Conservation (phyloP, 30 jellyfish, hydroid and myxozoan species). For the Aurelia aurita region DNA sequence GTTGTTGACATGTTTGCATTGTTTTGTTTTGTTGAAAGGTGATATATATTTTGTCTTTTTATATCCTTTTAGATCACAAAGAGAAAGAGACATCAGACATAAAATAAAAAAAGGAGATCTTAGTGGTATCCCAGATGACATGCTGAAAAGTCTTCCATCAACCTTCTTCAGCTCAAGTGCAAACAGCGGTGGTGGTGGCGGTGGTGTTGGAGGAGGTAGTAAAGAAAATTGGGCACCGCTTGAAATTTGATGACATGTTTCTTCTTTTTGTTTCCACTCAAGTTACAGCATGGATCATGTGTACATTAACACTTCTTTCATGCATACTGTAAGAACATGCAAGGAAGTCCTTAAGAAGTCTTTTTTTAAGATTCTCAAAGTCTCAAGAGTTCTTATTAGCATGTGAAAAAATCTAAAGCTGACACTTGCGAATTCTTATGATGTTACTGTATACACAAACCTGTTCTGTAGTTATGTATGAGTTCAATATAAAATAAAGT, state of each 20-base stretch:
- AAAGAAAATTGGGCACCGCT: conserved; percentile 31
- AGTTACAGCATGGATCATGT: neutral
- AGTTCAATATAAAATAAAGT: too few relatives aligned
- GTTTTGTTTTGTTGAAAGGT: neutral
- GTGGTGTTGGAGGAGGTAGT: neutral
- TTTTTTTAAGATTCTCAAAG: too few relatives aligned
- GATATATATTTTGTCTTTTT: neutral
- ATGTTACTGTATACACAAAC: too few relatives aligned
- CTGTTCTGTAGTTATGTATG: too few relatives aligned
- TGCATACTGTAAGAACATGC: too few relatives aligned
- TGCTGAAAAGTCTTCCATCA: conserved; percentile 77
- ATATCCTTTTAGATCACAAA: conserved; percentile 63
- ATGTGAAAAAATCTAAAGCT: too few relatives aligned
- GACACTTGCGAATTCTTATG: too few relatives aligned
- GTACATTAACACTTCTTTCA: neutral
- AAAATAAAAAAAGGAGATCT: conserved; percentile 88
- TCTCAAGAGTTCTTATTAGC: too few relatives aligned
- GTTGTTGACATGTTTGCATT: neutral
- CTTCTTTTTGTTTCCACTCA: neutral
- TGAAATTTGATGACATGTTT: conserved; percentile 32
- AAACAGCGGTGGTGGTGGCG: conserved; percentile 51
- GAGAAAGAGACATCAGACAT: conserved; percentile 92
- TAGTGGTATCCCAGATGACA: conserved; percentile 88
- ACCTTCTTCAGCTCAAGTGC: conserved; percentile 73
- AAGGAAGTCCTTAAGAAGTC: too few relatives aligned